Conservation (phyloP, 2,797 vertebrate genomes). For the Propithecus perrieri region DNA sequence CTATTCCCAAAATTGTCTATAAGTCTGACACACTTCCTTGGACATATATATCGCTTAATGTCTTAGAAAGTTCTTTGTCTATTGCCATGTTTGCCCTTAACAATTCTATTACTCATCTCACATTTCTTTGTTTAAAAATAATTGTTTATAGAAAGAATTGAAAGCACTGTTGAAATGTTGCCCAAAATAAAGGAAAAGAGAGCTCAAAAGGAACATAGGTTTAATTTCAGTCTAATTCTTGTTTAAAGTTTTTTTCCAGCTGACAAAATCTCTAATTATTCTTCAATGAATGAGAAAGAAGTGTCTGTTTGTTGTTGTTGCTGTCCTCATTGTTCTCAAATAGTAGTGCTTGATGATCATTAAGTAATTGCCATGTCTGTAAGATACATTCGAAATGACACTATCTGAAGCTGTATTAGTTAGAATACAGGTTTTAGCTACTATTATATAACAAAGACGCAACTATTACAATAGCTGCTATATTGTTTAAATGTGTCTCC, state of each 20-base stretch:
- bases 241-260: background rate
- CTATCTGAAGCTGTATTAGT: background rate
- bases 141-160: background rate
- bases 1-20: conserved; percentile 47
- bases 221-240: conserved; percentile 27
- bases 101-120: background rate
- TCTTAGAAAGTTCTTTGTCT: conserved; percentile 66
- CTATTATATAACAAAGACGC: background rate
- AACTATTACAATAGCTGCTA: background rate
- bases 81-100: background rate
- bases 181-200: background rate
- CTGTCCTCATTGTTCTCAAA: background rate
- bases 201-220: background rate
- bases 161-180: conserved; percentile 13
- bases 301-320: background rate
- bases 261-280: background rate
- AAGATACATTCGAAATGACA: background rate
- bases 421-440: background rate
- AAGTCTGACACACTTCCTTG: conserved; percentile 53
- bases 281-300: background rate
- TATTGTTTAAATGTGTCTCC: background rate
- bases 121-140: conserved; percentile 41
- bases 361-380: background rate
- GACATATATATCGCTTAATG: conserved; percentile 58
- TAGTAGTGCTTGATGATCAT: background rate